A percentile compares a stretch with the other conserved stretches of the same genome.
These are phyloP conservation scores for Myopa testacea DNA, from an alignment of 2,888 invertebrate species.

Conservation along the genomic window DNA sequence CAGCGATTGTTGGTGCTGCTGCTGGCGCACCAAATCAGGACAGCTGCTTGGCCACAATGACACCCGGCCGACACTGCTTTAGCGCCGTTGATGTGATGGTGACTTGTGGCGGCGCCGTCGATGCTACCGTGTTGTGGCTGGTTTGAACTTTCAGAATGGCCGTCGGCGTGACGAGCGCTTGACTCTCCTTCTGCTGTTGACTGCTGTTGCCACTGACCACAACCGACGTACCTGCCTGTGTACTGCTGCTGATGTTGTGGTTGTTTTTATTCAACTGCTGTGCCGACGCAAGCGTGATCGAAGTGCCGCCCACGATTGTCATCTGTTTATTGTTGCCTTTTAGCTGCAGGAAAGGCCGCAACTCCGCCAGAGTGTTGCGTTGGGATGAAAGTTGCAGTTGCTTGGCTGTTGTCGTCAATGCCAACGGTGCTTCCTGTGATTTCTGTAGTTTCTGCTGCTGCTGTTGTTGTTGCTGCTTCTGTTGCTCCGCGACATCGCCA, in stretches of 20 bases:
- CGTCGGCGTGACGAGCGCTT: constrained; percentile 57
- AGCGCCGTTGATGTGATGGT: constrained; percentile 66
- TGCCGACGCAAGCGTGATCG: constrained; percentile 56
- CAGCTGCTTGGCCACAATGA: constrained; percentile 88
- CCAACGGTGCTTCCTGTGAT: constrained; percentile 65
- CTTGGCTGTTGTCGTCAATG: constrained; percentile 58
- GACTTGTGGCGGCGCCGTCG: constrained; percentile 47
- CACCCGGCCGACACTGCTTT: constrained; percentile 85
- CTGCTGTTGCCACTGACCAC: constrained; percentile 31
- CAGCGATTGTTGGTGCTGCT: constrained; percentile 35
- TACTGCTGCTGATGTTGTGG: constrained; percentile 43
- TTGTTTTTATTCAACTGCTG: constrained; percentile 55
- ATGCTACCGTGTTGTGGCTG: constrained; percentile 43
- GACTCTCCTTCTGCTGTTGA: constrained; percentile 31
- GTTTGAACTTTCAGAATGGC: constrained; percentile 65
- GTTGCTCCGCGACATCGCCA: constrained; percentile 74
- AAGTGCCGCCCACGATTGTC: constrained; percentile 53
- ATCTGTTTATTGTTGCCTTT: constrained; percentile 69
- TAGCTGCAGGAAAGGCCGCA: constrained; percentile 75
- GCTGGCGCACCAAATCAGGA: constrained; percentile 73
- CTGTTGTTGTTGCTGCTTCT: constrained; percentile 61
- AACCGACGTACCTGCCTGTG: constrained; percentile 33
- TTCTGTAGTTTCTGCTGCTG: constrained; percentile 50
- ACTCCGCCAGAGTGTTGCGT: constrained; percentile 72
- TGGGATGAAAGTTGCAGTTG: constrained; percentile 55